Percentiles rank a stretch among this genome's conserved stretches.
phyloP scores from a whole-genome alignment of 2,113 vertebrate genomes.

The Plectropomus leopardus region DNA sequence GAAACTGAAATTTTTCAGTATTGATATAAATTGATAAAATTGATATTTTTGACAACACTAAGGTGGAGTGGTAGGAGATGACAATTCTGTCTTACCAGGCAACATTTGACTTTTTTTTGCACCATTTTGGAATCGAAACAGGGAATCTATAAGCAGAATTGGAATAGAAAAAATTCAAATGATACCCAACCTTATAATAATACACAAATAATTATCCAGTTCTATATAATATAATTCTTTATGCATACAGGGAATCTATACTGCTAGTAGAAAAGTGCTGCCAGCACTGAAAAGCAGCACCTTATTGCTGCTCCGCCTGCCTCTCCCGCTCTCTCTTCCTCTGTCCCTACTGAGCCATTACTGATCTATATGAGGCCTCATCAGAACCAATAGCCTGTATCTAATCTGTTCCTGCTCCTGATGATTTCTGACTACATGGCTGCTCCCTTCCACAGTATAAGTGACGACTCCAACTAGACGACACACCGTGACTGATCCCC shows the following conservation, averaged over 20 bases:
- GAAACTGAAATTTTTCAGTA: too few species aligned
- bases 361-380: slow-evolving; percentile 72
- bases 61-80: too few species aligned
- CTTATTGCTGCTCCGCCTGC: slow-evolving; percentile 17
- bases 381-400: slow-evolving; percentile 80
- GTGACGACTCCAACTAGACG: slow-evolving; percentile 54
- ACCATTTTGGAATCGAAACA: too few species aligned
- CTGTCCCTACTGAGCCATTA: slow-evolving; percentile 61
- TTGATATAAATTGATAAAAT: too few species aligned
- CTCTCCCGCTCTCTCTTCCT: slow-evolving; percentile 34
- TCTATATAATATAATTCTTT: slow-evolving; percentile 2
- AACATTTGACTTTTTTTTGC: too few species aligned
- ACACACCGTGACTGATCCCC: slow-evolving; percentile 64
- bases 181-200: too few species aligned
- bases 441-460: slow-evolving; percentile 49
- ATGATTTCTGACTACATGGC: slow-evolving; percentile 61
- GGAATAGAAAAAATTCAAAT: too few species aligned
- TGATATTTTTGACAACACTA: too few species aligned
- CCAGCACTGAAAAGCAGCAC: slow-evolving; percentile 10
- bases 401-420: slow-evolving; percentile 73
- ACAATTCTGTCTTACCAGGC: too few species aligned
- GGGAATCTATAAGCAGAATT: too few species aligned
- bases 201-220: too few species aligned
- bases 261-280: neutral
- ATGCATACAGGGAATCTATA: slow-evolving; percentile 6